phyloP scores from a whole-genome alignment of 2,113 vertebrate species.

The Muscicapa adusta region DNA sequence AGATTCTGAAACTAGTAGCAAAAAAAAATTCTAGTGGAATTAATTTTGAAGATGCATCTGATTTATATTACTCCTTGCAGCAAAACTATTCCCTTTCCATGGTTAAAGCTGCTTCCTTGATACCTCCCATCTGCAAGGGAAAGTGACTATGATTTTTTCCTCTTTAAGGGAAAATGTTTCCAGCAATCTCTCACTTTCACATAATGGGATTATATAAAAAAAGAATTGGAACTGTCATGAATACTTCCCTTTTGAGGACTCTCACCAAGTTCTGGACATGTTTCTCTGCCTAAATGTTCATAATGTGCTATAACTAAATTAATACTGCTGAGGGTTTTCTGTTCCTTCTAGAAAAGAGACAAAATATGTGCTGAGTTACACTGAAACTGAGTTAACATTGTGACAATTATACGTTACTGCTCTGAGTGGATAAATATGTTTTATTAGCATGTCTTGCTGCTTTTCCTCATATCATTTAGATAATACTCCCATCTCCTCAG shows the following conservation, averaged over 20 bases:
- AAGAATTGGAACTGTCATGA: not conserved
- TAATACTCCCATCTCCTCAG: not conserved
- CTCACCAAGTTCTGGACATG: not conserved
- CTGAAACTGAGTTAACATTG: not conserved
- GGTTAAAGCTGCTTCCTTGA: not conserved
- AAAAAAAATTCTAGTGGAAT: not conserved
- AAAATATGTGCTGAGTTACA: not conserved
- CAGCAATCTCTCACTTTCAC: not conserved
- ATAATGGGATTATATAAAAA: not conserved
- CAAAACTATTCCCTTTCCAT: conserved; percentile 12
- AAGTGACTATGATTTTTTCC: not conserved
- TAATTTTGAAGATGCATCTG: conserved; percentile 42
- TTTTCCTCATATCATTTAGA: not conserved
- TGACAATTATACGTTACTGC: not conserved
- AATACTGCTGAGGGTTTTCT: not conserved
- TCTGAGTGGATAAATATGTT: not conserved
- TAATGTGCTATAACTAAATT: not conserved
- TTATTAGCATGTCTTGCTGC: not conserved
- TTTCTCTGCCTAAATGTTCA: not conserved
- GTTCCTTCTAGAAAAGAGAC: not conserved
- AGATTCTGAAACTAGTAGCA: not conserved
- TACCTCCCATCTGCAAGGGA: conserved; percentile 12
- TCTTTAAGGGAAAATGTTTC: not conserved
- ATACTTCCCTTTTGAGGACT: not conserved
- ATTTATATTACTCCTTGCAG: conserved; percentile 44